A percentile compares a stretch with the other conserved stretches of the same genome.
phyloP scores from a whole-genome alignment of 2,797 vertebrate genomes.

The Sorex maritimensis region DNA sequence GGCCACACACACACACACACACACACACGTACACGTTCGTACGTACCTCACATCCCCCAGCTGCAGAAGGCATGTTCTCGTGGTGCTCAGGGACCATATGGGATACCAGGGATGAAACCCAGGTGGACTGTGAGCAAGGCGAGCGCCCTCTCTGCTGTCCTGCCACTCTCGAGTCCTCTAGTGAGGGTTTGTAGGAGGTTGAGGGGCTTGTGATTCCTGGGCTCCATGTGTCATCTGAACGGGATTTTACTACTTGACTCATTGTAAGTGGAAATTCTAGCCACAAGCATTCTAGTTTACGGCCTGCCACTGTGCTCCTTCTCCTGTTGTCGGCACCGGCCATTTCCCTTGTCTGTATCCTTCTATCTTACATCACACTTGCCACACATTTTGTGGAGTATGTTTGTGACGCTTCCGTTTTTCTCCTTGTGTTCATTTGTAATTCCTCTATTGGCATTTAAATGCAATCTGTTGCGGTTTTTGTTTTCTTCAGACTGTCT shows the following conservation, averaged over 20 bases:
- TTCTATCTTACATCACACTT: too few relatives aligned
- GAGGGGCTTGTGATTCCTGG: neutral
- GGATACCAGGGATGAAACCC: too few relatives aligned
- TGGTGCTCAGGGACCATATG: too few relatives aligned
- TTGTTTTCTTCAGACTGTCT: constrained; percentile 93
- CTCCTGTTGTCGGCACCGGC: neutral
- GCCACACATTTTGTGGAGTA: neutral
- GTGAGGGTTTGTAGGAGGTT: neutral
- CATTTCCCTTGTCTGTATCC: neutral
- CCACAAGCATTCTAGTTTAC: neutral
- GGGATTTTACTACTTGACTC: neutral
- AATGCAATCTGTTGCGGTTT: neutral
- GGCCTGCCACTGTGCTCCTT: neutral
- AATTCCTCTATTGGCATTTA: constrained; percentile 34
- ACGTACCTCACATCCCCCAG: too few relatives aligned
- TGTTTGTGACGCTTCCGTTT: neutral
- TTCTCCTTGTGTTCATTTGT: neutral
- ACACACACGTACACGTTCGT: too few relatives aligned
- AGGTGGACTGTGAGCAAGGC: too few relatives aligned
- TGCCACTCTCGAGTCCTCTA: neutral
- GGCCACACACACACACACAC: too few relatives aligned
- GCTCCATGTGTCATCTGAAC: neutral
- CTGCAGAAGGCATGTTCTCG: too few relatives aligned
- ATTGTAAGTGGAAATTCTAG: neutral
- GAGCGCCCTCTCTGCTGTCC: too few relatives aligned